Percentiles rank a stretch among this genome's conserved stretches.
Conservation (phyloP, 2,113 vertebrate species). For the Tupaia tana region DNA sequence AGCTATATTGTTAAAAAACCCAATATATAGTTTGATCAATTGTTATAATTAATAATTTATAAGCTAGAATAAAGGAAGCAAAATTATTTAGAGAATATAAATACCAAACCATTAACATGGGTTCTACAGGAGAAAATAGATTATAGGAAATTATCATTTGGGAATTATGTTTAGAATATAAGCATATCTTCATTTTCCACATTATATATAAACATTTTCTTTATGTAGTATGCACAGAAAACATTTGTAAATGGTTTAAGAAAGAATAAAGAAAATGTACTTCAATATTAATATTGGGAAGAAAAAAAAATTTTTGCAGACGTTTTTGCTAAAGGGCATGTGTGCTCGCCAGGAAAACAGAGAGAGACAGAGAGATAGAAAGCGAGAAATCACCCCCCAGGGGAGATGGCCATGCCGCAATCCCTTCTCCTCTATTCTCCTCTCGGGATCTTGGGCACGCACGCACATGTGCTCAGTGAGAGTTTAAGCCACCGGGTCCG, state of each 20-base stretch:
- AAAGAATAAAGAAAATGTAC: neutral
- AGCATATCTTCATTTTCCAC: neutral
- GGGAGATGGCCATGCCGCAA: no score
- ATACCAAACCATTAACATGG: neutral
- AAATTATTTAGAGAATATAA: slow-evolving; percentile 20
- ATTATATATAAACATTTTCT: neutral
- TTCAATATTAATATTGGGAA: neutral
- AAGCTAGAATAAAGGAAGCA: neutral
- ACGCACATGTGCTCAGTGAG: no score
- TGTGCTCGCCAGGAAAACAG: no score
- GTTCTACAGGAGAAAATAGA: neutral
- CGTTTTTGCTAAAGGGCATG: no score
- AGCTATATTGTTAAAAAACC: neutral
- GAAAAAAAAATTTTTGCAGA: neutral
- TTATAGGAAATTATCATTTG: neutral
- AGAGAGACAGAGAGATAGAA: no score
- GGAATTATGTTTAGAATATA: slow-evolving; percentile 18
- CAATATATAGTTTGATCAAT: neutral
- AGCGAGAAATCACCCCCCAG: no score
- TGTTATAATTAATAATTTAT: neutral
- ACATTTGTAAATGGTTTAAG: neutral
- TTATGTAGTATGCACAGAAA: neutral
- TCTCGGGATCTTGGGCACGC: no score
- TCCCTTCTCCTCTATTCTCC: no score
- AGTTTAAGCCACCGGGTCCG: no score